phyloP scores from a whole-genome alignment of 2,113 vertebrate genomes.

The Pagrus major region DNA sequence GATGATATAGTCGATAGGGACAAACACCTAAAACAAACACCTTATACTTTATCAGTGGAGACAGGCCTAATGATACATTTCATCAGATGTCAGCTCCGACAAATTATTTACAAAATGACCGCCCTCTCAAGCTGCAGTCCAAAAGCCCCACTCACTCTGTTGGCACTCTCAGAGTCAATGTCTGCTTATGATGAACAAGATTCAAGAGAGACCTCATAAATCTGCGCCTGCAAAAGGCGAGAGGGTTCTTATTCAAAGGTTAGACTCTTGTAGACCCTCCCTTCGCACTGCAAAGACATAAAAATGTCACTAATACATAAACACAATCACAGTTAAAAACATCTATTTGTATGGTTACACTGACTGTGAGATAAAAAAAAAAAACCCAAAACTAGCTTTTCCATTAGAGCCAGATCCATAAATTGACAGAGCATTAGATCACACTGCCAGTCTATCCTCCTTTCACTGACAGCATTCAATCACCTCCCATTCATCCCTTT shows the following conservation, averaged over 20 bases:
- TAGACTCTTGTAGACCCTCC: background rate
- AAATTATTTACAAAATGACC: constrained; percentile 55
- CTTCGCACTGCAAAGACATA: constrained; percentile 31
- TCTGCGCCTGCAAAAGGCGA: constrained; percentile 44
- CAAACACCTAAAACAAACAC: constrained; percentile 14
- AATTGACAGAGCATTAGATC: constrained; percentile 59
- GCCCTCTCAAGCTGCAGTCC: constrained; percentile 22
- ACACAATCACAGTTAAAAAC: constrained; percentile 62
- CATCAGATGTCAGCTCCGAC: constrained; percentile 33
- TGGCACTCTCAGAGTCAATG: constrained; percentile 50
- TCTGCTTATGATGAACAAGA: constrained; percentile 51
- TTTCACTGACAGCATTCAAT: constrained; percentile 55
- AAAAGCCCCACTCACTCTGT: constrained; percentile 25
- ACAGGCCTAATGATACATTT: constrained; percentile 36
- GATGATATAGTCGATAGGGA: background rate
- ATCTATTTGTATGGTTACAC: constrained; percentile 27
- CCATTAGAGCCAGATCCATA: constrained; percentile 61
- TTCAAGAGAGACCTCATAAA: constrained; percentile 49
- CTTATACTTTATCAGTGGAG: constrained; percentile 10
- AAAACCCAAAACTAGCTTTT: constrained; percentile 52
- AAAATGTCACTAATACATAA: constrained; percentile 51
- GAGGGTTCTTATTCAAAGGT: constrained; percentile 42
- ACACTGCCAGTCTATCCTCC: constrained; percentile 29
- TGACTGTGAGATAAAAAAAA: constrained; percentile 38
- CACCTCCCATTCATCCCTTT: constrained; percentile 54